Evolutionary conservation across 2,113 vertebrate genomes (phyloP), one percentile per base, ranked within the genome.

Genomic region (Podarcis cretensis): DNA sequence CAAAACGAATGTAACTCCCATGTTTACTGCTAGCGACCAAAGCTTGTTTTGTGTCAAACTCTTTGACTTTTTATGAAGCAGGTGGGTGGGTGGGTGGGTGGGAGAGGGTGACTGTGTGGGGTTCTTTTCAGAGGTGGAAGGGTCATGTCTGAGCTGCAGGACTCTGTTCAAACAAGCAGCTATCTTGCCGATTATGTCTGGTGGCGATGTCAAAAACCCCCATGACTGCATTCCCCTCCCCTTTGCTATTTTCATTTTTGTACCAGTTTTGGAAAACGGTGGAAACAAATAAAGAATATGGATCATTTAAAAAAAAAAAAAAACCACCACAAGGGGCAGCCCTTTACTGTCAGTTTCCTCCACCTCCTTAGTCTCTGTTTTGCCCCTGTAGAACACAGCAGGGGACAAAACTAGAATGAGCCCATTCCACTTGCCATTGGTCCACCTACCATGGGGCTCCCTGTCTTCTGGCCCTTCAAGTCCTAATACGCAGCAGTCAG

Each of bases 1-100:
- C 95, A 14, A 92, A 96, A 94, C 81, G 96, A 97, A 97, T 97
- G 96, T 97, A 97, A 96, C 92, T 93, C 43, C 94, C 96, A 93
- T 97, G 97, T 97, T 97, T 97, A 97, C 97, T 96, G 97, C 97
- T 97, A 97, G 96, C 95, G 96, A 97, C 97, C 97, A 97, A 97
- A 97, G 97, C 83, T 93, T 83, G 63, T 77, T 96, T 94, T 37
- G 94, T 96, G 96, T 94, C 89, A 93, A 96, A 96, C n/a, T 93
- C 83, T 92, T 87, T 54, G 96, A 93, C 86, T 95, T 95, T 95
- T 93, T 91, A 93, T 84, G 82, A 84, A 66, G 91, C 0, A 90
- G 90, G 89, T 93, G 93, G 85, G 82, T 78, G 18, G 63, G n/a
- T 30, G 35, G 66, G 54, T 5, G 74, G 32, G 32, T 35, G 35